Percentiles rank a stretch among this genome's conserved stretches.
These are phyloP conservation scores for Meteorus cinctellus DNA, from an alignment of 2,888 invertebrate genomes.

Conservation along the genomic window DNA sequence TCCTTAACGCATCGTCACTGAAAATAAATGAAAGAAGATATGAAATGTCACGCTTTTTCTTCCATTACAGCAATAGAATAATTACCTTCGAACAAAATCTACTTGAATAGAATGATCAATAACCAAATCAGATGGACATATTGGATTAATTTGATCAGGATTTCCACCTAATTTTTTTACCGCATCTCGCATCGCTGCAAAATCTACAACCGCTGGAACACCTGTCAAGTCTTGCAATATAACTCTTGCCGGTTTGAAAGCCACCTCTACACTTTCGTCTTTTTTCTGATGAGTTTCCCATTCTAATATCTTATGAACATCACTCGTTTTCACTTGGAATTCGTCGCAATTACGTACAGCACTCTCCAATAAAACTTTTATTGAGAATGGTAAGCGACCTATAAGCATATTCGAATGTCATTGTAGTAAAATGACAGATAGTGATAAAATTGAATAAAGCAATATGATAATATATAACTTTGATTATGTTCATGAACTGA, in stretches of 20 bases:
- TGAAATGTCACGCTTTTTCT: not conserved
- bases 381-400: slow-evolving; percentile 92
- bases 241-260: slow-evolving; percentile 97
- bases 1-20: slow-evolving; percentile 89
- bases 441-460: slow-evolving; percentile 41
- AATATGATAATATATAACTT: slow-evolving; percentile 43
- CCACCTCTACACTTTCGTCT: slow-evolving; percentile 88
- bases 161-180: slow-evolving; percentile 90
- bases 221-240: slow-evolving; percentile 97
- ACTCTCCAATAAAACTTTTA: slow-evolving; percentile 94
- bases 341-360: slow-evolving; percentile 97
- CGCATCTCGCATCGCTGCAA: slow-evolving; percentile 98
- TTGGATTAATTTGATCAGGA: slow-evolving; percentile 95
- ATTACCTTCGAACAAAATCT: slow-evolving; percentile 87
- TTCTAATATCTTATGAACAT: slow-evolving; percentile 90
- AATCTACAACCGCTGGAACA: slow-evolving; percentile 98
- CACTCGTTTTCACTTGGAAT: slow-evolving; percentile 89
- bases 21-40: slow-evolving; percentile 55
- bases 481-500: slow-evolving; percentile 19
- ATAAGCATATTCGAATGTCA: slow-evolving; percentile 35
- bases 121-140: slow-evolving; percentile 97
- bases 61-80: slow-evolving; percentile 36
- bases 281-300: slow-evolving; percentile 87
- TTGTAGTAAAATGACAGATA: slow-evolving; percentile 2
- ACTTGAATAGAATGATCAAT: slow-evolving; percentile 99